Percentiles rank a stretch among this genome's conserved stretches.
Evolutionary conservation across 2,888 invertebrate species (phyloP).

Genomic region (Tyria jacobaeae): DNA sequence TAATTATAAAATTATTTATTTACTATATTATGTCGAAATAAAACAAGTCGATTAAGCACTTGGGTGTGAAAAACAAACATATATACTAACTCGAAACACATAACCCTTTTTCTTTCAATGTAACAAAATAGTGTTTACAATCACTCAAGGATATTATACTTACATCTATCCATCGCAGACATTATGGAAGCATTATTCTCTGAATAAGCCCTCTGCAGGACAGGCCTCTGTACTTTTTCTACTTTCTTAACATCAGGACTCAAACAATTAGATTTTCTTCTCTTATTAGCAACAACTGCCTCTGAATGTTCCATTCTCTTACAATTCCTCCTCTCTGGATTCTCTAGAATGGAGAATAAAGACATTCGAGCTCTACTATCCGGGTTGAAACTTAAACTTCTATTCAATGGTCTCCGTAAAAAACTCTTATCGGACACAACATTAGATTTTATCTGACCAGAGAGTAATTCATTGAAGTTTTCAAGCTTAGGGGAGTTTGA

Average conservation of each 20-base stretch:
- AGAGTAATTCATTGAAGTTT: conserved; percentile 72
- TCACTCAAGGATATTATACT: conserved; percentile 58
- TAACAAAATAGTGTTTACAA: not conserved
- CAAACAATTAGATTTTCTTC: conserved; percentile 60
- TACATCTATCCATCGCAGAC: conserved; percentile 90
- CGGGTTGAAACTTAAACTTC: conserved; percentile 75
- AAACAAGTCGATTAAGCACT: too few species aligned
- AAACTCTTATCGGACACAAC: conserved; percentile 57
- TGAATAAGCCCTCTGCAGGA: conserved; percentile 89
- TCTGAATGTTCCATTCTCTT: conserved; percentile 89
- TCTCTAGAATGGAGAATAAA: conserved; percentile 68
- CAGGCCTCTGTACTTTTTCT: conserved; percentile 61
- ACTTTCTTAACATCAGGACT: conserved; percentile 30
- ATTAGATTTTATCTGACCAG: conserved; percentile 72
- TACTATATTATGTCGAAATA: too few species aligned
- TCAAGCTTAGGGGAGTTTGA: conserved; percentile 76
- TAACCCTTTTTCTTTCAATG: too few species aligned
- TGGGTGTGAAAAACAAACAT: too few species aligned
- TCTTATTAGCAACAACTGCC: conserved; percentile 71
- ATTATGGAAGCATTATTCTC: conserved; percentile 93
- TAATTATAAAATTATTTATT: too few species aligned
- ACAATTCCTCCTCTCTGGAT: conserved; percentile 61
- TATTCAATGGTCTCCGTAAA: conserved; percentile 54
- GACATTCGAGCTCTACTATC: conserved; percentile 63
- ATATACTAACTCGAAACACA: too few species aligned